Evolutionary conservation across 2,888 invertebrate species (phyloP), one percentile per base, ranked within the genome.

Genomic region (Brachylomia viminalis): DNA sequence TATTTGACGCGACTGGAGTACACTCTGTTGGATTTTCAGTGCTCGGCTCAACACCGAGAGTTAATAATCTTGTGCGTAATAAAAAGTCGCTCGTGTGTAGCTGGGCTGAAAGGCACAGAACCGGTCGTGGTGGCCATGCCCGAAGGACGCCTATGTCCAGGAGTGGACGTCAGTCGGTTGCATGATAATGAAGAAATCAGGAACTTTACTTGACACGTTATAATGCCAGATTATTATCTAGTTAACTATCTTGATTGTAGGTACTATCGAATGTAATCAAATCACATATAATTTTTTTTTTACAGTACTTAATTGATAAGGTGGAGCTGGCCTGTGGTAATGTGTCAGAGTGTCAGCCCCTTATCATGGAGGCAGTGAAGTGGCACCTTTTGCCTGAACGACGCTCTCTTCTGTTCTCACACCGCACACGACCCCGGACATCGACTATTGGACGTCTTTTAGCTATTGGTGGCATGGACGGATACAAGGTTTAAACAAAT

Each of bases 391-490:
- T 99, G 83, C 99, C 99, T 0, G 99, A 99, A 91, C 96, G 99
- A 68, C 97, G 99, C 62, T 97, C 98, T 13, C 97, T 98, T 83
- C 97, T 98, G 88, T 97, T 98, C 88, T 98, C 98, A 33, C 97
- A 98, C 81, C 97, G 99, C 82, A 99, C 99, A 0, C 97, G 98
- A 85, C 99, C 99, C 0, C 97, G 99, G 71, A 99, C 99, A 92
- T 98, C 99, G 0, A 99, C 99, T 1, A 98, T 99, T 71, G 99
- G 99, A 5, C 97, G 98, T 72, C 96, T 99, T 83, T 97, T 98
- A 87, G 98, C 98, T 80, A 98, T 99, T 30, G 99, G 99, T 42
- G 99, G 99, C 80, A 99, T 99, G 98, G 99, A 99, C 95, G 98
- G 98, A 72, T 98, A 98, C 90, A 99, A 99, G 97, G 98, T 95